phyloP scores from a whole-genome alignment of 2,888 invertebrate species.

The Achlya flavicornis region DNA sequence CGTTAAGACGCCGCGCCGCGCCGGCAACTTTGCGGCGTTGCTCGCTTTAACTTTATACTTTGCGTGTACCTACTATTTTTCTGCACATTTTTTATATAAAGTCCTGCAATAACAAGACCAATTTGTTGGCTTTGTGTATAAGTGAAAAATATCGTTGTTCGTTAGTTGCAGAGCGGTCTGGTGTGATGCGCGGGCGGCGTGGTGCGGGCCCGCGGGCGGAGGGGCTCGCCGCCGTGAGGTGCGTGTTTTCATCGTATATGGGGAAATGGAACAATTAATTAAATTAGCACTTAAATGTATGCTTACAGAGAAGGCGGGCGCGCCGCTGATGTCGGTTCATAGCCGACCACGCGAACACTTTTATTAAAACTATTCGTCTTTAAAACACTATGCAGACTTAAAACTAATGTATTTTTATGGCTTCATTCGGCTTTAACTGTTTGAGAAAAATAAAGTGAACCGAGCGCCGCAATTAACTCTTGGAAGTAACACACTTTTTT shows the following conservation, averaged over 20 bases:
- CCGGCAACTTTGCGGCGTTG: slow-evolving; percentile 12
- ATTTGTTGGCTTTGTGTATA: slow-evolving; percentile 62
- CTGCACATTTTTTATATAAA: slow-evolving; percentile 46
- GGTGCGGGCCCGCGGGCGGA: slow-evolving; percentile 18
- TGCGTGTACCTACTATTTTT: slow-evolving; percentile 29
- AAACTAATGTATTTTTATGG: slow-evolving; percentile 26
- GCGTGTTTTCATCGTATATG: slow-evolving; percentile 57
- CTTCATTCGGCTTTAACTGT: background rate
- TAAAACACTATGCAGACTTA: slow-evolving; percentile 40
- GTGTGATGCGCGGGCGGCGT: slow-evolving; percentile 14
- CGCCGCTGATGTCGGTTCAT: slow-evolving; percentile 32
- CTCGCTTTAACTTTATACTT: slow-evolving; percentile 25
- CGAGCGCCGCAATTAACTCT: slow-evolving; percentile 18
- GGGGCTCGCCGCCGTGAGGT: slow-evolving; percentile 27
- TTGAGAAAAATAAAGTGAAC: slow-evolving; percentile 18
- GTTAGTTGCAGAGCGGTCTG: slow-evolving; percentile 36
- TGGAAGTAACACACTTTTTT: slow-evolving; percentile 2
- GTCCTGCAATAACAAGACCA: slow-evolving; percentile 54
- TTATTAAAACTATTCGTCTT: slow-evolving; percentile 77
- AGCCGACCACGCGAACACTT: slow-evolving; percentile 36
- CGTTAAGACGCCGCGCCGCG: slow-evolving; percentile 30
- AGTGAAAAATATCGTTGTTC: slow-evolving; percentile 72
- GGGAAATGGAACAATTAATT: slow-evolving; percentile 79
- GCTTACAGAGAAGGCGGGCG: slow-evolving; percentile 50
- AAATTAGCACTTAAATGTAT: slow-evolving; percentile 75